Base-by-base conservation (phyloP, 2,888 invertebrate species). In the Perdita meconis region DNA sequence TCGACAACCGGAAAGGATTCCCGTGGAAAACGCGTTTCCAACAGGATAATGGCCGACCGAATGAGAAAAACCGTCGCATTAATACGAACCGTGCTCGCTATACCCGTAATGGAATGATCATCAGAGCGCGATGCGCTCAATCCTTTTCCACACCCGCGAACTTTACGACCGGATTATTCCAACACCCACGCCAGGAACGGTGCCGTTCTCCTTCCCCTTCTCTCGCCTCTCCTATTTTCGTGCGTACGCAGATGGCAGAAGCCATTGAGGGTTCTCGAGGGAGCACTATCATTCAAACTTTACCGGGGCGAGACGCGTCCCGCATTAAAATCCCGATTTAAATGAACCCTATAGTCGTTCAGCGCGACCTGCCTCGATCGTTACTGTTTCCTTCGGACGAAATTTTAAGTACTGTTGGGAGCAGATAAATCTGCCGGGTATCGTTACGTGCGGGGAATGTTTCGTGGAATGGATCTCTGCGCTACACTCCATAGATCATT, bases 81-180 rank as follows among this genome's bases (percentile, higher is more conserved):
- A 64, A 60, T 75, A 24, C 64, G 63, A 59, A 42, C 40, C 66
- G 42, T 12, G 34, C 70, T 59, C 66, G 59, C 61, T 30, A 56
- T 74, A 64, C 26, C 13, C 40, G 47, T 65, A 68, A 71, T 68
- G 71, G 80, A 65, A 80, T 55, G 70, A 80, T 80, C 79, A 72
- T 50, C 69, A 24, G 44, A 55, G 51, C 59, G 65, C 36, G 47
- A 30, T 40, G 24, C 50, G 66, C 26, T 63, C 59, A 64, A 70
- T 79, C 67, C 70, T 69, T 79, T 70, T 65, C 71, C 56, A 67
- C 63, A 66, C 70, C 51, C 79, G 79, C 59, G 68, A 80, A 79
- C 79, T 80, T 80, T 79, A 80, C 68, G 70, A 67, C 61, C 66
- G 67, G 80, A 80, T 80, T 80, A 80, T 80, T 80, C 80, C 67